Evolutionary conservation across 2,113 vertebrate genomes (phyloP), one percentile per base, ranked within the genome.

Genomic region (Epinephelus fuscoguttatus): DNA sequence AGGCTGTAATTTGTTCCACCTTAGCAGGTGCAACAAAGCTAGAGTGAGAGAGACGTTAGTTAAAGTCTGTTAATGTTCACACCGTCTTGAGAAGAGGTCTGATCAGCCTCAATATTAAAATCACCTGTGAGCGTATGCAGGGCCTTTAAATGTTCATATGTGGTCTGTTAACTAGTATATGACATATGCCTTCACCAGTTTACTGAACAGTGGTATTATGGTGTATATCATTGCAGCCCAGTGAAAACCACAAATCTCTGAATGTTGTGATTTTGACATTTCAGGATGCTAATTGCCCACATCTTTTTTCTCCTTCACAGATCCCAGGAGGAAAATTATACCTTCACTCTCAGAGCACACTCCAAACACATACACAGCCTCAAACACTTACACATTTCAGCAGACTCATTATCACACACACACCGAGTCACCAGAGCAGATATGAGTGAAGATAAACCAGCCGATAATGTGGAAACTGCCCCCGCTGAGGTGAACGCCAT

Each of bases 401-500:
- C 45, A 40, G 70, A 74, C 50, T 57, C 17, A 73, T 76, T 42
- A 33, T 49, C 27, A 75, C 50, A 13, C 17, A 52, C 63, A 59
- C 63, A 73, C 47, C 4, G 10, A 70, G 21, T 37, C 49, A 76
- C 53, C 73, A 70, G 49, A 83, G 52, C 79, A 89, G 75, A 89
- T 50, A 95, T 93, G 94, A 93, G 89, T 80, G 91, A 89, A 63
- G 92, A 92, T n/a, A 93, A 91, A 81, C 81, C 78, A 11, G 64
- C 85, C 3, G 84, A 88, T 73, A 78, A 66, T 25, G 91, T 91
- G 91, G 94, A 95, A 56, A 82, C 73, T 0, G 71, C 71, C 52
- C 78, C 88, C 14, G 89, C 87, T 1, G 96, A 96, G 84, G 92
- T 30, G 56, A 96, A 91, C 14, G 69, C 92, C 12, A 92, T 96